A percentile compares a stretch with the other conserved stretches of the same genome.
Evolutionary conservation across 1,140 invertebrate genomes (phyloP).

Genomic region (Drosophila fuyamai): DNA sequence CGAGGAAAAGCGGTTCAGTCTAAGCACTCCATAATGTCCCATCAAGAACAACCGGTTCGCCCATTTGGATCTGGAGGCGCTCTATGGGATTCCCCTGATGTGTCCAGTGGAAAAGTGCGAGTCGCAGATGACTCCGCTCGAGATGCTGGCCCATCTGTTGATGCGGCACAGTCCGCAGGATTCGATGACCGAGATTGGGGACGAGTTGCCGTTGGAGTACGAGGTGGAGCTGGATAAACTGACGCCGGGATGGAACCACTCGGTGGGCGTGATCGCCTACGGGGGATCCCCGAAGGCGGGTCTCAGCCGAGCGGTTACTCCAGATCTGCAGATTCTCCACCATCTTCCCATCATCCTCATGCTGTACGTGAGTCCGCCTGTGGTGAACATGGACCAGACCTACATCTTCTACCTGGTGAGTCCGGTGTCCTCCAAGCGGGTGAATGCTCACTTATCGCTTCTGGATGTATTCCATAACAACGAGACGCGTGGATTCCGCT

Average conservation of each 20-base stretch:
- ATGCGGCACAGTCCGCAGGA: slow-evolving; percentile 5
- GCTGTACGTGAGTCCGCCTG: slow-evolving; percentile 1
- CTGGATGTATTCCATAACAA: not conserved
- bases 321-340: slow-evolving; percentile 4
- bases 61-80: slow-evolving; percentile 3
- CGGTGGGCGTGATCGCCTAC: slow-evolving; percentile 3
- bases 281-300: not conserved
- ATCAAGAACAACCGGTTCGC: slow-evolving; percentile 1
- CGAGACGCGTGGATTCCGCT: not conserved
- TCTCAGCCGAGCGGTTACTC: not conserved
- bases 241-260: slow-evolving; percentile 3
- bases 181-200: slow-evolving; percentile 1
- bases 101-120: slow-evolving; percentile 4
- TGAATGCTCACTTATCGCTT: not conserved
- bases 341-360: slow-evolving; percentile 8
- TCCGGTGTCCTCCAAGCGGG: not conserved
- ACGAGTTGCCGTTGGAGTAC: not conserved
- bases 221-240: slow-evolving; percentile 2
- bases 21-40: not conserved
- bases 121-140: slow-evolving; percentile 2
- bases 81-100: not conserved
- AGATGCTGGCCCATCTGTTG: slow-evolving; percentile 9
- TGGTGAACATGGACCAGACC: not conserved
- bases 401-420: slow-evolving; percentile 10
- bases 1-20: not conserved